Percentiles rank a stretch among this genome's conserved stretches.
These are phyloP conservation scores for Cataglyphis livida DNA, from an alignment of 2,888 invertebrate species.

Conservation along the genomic window DNA sequence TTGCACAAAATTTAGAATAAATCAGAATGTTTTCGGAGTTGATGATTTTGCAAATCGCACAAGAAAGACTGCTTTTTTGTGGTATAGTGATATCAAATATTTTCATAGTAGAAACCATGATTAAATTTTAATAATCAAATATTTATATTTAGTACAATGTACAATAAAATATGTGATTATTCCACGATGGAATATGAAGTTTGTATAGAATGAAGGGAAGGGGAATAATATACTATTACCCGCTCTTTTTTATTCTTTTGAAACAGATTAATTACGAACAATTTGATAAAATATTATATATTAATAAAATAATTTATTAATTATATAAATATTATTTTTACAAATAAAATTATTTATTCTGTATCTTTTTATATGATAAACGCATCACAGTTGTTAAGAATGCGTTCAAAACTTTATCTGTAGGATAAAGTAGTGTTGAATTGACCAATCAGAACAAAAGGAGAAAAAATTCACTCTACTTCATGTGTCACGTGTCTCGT, in stretches of 20 bases:
- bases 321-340: background rate
- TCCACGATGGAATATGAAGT: background rate
- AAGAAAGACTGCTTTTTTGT: slow-evolving; percentile 1
- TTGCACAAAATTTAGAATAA: slow-evolving; percentile 7
- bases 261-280: background rate
- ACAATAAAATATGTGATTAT: background rate
- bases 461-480: no score
- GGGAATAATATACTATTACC: background rate
- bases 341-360: background rate
- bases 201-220: background rate
- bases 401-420: no score
- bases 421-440: background rate
- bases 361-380: no score
- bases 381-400: no score
- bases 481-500: background rate
- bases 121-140: background rate
- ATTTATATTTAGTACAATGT: background rate
- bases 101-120: slow-evolving; percentile 32
- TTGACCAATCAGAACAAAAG: background rate
- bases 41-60: slow-evolving; percentile 28
- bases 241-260: background rate
- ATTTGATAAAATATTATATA: background rate
- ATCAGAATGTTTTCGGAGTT: slow-evolving; percentile 14
- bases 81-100: slow-evolving; percentile 24
- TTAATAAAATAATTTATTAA: background rate